These are phyloP conservation scores for Herpetotheres cachinnans DNA, from an alignment of 2,113 vertebrate species.

Conservation along the genomic window DNA sequence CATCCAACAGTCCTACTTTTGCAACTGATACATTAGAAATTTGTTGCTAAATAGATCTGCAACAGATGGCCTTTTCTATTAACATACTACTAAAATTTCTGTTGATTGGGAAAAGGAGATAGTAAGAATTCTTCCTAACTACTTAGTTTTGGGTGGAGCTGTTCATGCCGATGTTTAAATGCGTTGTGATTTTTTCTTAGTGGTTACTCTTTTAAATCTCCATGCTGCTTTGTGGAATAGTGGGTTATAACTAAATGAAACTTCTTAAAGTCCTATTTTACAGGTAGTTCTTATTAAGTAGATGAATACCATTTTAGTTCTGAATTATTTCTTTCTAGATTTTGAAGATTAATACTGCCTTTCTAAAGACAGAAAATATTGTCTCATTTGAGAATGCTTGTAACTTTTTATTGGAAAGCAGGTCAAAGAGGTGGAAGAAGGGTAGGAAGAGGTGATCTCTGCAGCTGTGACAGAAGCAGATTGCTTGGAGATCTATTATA, in stretches of 20 bases:
- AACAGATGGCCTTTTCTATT: background rate
- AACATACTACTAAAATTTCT: background rate
- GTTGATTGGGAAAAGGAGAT: background rate
- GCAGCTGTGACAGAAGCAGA: background rate
- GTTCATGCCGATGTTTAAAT: background rate
- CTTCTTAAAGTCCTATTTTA: background rate
- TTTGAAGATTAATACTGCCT: background rate
- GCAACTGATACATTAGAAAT: background rate
- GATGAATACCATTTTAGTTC: background rate
- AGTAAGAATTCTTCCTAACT: background rate
- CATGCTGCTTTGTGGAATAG: background rate
- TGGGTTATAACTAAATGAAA: background rate
- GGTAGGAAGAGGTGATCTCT: background rate
- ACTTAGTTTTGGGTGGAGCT: background rate
- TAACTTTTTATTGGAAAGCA: background rate
- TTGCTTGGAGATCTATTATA: background rate
- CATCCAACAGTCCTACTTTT: background rate
- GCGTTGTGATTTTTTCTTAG: background rate
- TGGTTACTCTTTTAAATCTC: background rate
- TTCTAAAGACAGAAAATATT: background rate
- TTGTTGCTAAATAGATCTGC: background rate
- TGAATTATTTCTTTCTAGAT: background rate
- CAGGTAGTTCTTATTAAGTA: background rate
- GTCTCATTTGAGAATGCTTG: background rate
- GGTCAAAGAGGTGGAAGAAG: background rate